These are phyloP conservation scores for Spheniscus mendiculus DNA, from an alignment of 2,113 vertebrate species.

Conservation along the genomic window DNA sequence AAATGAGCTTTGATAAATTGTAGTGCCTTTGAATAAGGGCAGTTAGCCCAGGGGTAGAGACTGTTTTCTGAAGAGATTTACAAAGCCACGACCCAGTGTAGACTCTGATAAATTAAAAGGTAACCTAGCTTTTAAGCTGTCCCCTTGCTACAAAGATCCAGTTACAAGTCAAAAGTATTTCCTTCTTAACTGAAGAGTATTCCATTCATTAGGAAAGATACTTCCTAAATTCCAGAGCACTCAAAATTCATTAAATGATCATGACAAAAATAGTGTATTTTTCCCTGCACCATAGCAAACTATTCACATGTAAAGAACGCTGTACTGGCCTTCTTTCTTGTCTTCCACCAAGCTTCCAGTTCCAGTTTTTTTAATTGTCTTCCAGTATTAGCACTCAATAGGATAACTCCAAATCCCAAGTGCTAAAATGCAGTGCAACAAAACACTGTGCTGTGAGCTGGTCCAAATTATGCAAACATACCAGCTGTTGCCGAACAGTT, in stretches of 20 bases:
- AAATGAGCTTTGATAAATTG: background rate
- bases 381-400: background rate
- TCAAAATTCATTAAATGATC: background rate
- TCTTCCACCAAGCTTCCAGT: background rate
- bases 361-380: background rate
- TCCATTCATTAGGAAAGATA: background rate
- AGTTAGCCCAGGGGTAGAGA: background rate
- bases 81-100: background rate
- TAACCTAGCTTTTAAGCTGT: background rate
- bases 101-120: background rate
- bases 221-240: background rate
- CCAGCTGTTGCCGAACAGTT: constrained; percentile 2
- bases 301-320: background rate
- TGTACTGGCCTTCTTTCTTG: background rate
- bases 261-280: background rate
- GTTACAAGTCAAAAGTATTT: background rate
- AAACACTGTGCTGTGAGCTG: background rate
- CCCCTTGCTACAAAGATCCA: background rate
- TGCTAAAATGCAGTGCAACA: background rate
- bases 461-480: background rate
- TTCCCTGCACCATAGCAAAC: background rate
- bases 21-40: background rate
- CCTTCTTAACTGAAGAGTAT: background rate
- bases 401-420: background rate
- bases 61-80: background rate